Conservation (phyloP, 2,888 invertebrate species). For the Portevinia maculata region DNA sequence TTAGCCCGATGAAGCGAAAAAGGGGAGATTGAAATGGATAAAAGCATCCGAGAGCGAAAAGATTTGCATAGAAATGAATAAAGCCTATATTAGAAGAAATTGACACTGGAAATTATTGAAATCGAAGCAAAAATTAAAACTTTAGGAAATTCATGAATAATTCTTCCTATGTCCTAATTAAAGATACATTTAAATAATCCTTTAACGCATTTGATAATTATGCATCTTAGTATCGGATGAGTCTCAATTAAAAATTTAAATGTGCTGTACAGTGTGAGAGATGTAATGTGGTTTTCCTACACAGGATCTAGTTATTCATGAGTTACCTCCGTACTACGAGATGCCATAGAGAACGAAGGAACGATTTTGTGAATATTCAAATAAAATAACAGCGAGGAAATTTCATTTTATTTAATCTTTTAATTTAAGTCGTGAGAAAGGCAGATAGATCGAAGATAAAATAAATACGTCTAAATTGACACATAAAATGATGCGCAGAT, state of each 20-base stretch:
- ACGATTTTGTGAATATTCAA: neutral
- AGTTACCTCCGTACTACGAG: slow-evolving; percentile 2
- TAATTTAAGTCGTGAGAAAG: neutral
- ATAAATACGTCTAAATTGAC: neutral
- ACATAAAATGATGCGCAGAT: neutral
- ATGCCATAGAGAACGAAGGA: neutral
- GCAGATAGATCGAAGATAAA: neutral
- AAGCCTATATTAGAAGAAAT: slow-evolving; percentile 30
- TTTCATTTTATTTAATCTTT: neutral
- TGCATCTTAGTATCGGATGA: slow-evolving; percentile 49
- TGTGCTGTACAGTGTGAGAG: slow-evolving; percentile 13
- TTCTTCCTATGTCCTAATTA: slow-evolving; percentile 55
- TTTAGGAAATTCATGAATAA: slow-evolving; percentile 64
- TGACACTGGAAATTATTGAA: slow-evolving; percentile 57
- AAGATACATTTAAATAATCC: slow-evolving; percentile 56
- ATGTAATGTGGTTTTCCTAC: slow-evolving; percentile 24
- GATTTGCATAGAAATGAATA: slow-evolving; percentile 52
- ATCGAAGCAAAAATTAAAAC: slow-evolving; percentile 58
- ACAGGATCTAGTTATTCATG: slow-evolving; percentile 34
- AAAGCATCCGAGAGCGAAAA: slow-evolving; percentile 4
- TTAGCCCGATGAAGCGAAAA: slow-evolving; percentile 52
- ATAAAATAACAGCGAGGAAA: slow-evolving; percentile 6
- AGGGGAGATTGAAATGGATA: slow-evolving; percentile 43
- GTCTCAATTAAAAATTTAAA: slow-evolving; percentile 64
- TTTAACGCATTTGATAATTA: slow-evolving; percentile 51